Base-by-base conservation (phyloP, 1,140 invertebrate genomes). In the Halesus radiatus region DNA sequence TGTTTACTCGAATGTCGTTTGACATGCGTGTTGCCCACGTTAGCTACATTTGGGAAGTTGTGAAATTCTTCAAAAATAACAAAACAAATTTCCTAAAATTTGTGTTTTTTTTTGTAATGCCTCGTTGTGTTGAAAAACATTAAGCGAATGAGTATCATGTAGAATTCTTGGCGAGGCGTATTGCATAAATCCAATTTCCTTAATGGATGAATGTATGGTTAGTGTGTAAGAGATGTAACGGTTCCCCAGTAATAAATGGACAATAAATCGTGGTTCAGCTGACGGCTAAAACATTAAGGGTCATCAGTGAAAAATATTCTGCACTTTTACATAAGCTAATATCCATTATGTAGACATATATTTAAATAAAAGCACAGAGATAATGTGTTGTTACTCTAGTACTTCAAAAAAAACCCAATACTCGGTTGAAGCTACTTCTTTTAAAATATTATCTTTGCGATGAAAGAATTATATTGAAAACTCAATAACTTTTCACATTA, bases 101-200 rank as follows among this genome's bases (percentile, higher is more conserved):
- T 18, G n/a, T 56, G 54, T 56, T 18, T 56, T 56, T 56, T 18
- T 18, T 56, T 54, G 50, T 56, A 60, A 22, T 22, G 54, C n/a
- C 4, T 64, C 13, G 37, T 45, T 45, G 37, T 45, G 37, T 45
- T 45, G 37, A 45, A 45, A 45, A 13, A 45, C 37, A 45, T 45
- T 45, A 45, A 45, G 37, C 37, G 37, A 45, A 45, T 45, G 37
- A 45, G 37, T 45, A 45, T 45, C 37, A 13, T 45, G 37, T 13
- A 45, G 10, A 45, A 45, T 45, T 45, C 8, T 45, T 16, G 60
- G 29, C 50, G 22, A 37, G 18, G 37, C 26, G 66, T 53, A 73
- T 78, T 70, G 22, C 66, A 64, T 54, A 74, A 60, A 78, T 78
- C 32, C 80, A 81, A 78, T 81, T 76, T 78, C 72, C 76, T 81